Percentiles rank a stretch among this genome's conserved stretches.
Evolutionary conservation across 2,113 vertebrate genomes (phyloP).

Genomic region (Pelusios castaneus): DNA sequence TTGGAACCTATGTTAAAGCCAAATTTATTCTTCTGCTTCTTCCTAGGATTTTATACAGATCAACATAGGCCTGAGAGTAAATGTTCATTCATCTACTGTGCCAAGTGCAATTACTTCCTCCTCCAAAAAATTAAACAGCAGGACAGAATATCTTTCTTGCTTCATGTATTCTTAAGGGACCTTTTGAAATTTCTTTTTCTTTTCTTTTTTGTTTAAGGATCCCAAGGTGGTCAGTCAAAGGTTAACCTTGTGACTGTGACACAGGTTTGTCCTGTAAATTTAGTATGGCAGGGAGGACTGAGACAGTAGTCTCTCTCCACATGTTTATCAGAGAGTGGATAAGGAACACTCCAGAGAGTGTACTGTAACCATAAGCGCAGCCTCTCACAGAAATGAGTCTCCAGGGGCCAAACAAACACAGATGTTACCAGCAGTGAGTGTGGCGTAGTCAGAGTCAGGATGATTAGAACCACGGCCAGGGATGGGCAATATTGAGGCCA

Average conservation of each 20-base stretch:
- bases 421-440: background rate
- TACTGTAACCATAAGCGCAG: background rate
- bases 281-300: background rate
- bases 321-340: background rate
- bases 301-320: background rate
- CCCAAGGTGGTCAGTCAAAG: background rate
- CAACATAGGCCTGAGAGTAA: fast-evolving
- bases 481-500: background rate
- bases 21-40: background rate
- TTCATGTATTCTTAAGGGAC: background rate
- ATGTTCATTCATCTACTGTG: background rate
- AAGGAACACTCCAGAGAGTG: background rate
- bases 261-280: background rate
- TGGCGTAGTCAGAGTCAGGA: background rate
- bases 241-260: background rate
- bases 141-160: background rate
- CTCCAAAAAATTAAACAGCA: background rate
- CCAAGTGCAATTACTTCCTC: background rate
- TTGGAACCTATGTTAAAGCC: background rate
- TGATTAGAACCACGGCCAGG: background rate
- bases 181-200: background rate
- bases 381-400: background rate
- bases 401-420: background rate
- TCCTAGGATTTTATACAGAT: fast-evolving
- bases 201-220: background rate